Percentiles rank a stretch among this genome's conserved stretches.
Evolutionary conservation across 2,113 vertebrate genomes (phyloP).

Genomic region (Steatornis caripensis): DNA sequence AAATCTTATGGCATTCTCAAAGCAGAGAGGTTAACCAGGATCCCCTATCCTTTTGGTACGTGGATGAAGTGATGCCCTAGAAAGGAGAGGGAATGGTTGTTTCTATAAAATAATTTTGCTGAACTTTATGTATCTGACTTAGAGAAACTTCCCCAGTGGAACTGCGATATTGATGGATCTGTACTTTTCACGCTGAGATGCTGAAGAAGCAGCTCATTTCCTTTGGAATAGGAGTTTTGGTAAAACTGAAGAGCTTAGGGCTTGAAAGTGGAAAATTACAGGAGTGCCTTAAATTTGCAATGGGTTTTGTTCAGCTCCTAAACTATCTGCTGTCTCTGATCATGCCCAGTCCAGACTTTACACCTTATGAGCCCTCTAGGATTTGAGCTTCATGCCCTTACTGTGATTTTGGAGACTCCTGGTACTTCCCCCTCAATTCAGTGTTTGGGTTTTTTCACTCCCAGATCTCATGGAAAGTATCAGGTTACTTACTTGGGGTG

Average conservation of each 20-base stretch:
- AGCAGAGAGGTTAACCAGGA: neutral
- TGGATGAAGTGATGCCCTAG: neutral
- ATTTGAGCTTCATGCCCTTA: neutral
- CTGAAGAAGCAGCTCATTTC: neutral
- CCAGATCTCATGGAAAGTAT: neutral
- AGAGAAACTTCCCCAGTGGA: neutral
- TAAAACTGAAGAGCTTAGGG: neutral
- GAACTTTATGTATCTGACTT: neutral
- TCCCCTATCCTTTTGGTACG: neutral
- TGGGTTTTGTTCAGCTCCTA: neutral
- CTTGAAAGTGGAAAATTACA: neutral
- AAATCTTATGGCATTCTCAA: neutral
- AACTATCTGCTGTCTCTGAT: neutral
- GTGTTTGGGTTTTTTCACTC: neutral
- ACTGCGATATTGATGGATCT: neutral
- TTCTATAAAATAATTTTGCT: neutral
- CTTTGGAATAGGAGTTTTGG: neutral
- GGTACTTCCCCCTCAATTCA: neutral
- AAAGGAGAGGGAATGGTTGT: neutral
- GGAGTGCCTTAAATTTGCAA: neutral
- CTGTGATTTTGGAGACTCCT: neutral
- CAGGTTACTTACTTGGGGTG: neutral
- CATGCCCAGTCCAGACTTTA: neutral
- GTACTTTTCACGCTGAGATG: neutral
- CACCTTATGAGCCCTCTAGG: neutral